Evolutionary conservation across 2,888 invertebrate genomes (phyloP), one percentile per base, ranked within the genome.

Genomic region (Epirrhoe tristata): DNA sequence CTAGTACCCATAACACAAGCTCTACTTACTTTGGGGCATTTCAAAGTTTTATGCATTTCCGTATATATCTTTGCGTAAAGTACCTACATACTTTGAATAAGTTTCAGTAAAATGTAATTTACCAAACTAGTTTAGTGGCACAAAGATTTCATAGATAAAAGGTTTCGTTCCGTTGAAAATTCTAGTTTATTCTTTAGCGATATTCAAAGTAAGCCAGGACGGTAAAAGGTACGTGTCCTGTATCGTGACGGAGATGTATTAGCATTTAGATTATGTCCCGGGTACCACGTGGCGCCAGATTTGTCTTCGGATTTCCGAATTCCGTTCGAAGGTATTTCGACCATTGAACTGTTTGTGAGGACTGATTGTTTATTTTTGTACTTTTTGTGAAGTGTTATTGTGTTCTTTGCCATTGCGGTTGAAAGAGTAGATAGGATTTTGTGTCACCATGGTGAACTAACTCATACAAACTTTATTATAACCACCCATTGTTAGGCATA

Each of bases 201-300:
- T 71, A 70, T 74, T 70, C 68, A 61, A 69, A 67, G 63, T 55
- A 63, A 67, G 67, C 63, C 12, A 52, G 69, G 70, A 72, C 72
- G 74, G 72, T 72, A 72, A 75, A 68, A 71, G 66, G 64, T 60
- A 53, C 24, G 65, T 74, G 74, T 77, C 79, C 72, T 55, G 73
- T 73, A 65, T 71, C 73, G 67, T 68, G 74, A 85, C 85, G 82
- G 76, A 77, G 82, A 86, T 81, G 81, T 87, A 90, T 90, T 90
- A 88, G 88, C 90, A 90, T 90, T 87, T 90, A 90, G 89, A 90
- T 90, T 87, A 89, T 89, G 83, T 85, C 80, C 81, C 76, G 74
- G 72, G 74, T n/a, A 75, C 83, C 85, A 87, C 84, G 82, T 84
- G 84, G 76, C 75, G 79, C 64, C 76, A 65, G 53, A 57, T 51